Percentiles rank a stretch among this genome's conserved stretches.
These are phyloP conservation scores for Indicator indicator DNA, from an alignment of 2,113 vertebrate genomes.

Conservation along the genomic window DNA sequence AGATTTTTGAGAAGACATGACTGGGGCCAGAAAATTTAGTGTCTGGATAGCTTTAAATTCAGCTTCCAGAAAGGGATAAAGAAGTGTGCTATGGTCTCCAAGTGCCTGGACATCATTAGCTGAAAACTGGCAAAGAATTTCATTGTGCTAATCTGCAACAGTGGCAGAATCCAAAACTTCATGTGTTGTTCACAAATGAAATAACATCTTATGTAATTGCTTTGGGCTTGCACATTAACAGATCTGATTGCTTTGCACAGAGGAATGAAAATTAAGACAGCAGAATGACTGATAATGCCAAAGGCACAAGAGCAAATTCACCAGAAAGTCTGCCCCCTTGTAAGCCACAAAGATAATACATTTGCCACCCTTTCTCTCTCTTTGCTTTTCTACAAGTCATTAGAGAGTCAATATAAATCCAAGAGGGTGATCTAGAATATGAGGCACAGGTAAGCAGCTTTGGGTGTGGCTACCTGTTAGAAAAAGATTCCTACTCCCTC, in stretches of 20 bases:
- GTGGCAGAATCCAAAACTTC: neutral
- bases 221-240: slow-evolving; percentile 1
- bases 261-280: neutral
- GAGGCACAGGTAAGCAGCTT: neutral
- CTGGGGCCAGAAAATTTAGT: neutral
- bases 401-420: neutral
- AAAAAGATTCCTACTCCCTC: neutral
- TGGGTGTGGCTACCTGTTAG: neutral
- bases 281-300: neutral
- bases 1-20: neutral
- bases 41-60: neutral
- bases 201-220: slow-evolving; percentile 39
- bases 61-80: neutral
- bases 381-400: neutral
- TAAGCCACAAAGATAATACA: neutral
- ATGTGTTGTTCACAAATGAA: neutral
- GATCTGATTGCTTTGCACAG: neutral
- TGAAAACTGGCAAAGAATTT: neutral
- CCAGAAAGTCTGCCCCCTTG: neutral
- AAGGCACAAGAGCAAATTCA: neutral
- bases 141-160: neutral
- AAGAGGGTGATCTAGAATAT: neutral
- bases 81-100: neutral
- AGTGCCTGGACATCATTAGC: neutral
- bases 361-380: neutral